Conservation (phyloP, 2,888 invertebrate species). For the Silvanus unidentatus region DNA sequence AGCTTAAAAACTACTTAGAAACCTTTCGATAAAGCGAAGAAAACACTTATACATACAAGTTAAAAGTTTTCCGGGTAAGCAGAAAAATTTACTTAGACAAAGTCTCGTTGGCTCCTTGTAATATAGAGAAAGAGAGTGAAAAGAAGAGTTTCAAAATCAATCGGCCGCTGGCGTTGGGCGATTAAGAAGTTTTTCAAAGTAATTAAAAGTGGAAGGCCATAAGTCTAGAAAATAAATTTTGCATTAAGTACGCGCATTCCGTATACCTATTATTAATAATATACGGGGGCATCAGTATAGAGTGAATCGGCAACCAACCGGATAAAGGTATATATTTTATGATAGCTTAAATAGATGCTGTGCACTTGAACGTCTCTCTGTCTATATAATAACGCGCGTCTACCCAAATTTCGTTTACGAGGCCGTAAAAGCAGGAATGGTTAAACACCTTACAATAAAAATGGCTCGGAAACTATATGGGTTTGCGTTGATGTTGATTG, state of each 20-base stretch:
- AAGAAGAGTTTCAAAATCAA: conserved; percentile 15
- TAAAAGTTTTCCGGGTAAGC: conserved; percentile 12
- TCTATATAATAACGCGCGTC: conserved; percentile 2
- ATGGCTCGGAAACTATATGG: neutral
- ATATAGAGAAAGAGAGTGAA: neutral
- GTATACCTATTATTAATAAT: neutral
- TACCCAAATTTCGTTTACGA: conserved; percentile 27
- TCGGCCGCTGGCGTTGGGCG: conserved; percentile 11
- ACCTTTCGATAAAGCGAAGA: conserved; percentile 10
- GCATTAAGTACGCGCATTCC: neutral
- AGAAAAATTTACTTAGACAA: conserved; percentile 14
- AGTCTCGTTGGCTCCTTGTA: neutral
- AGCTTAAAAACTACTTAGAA: conserved; percentile 3
- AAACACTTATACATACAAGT: conserved; percentile 12
- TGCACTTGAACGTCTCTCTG: neutral
- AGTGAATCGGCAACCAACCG: neutral
- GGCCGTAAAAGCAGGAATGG: conserved; percentile 21
- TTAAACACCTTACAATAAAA: conserved; percentile 26
- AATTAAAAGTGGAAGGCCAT: conserved; percentile 14
- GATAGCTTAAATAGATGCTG: conserved; percentile 4
- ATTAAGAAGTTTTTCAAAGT: conserved; percentile 15
- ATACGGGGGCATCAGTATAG: too few relatives aligned
- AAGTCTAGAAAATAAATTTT: conserved; percentile 7
- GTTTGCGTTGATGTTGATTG: conserved; percentile 11
- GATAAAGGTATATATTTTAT: neutral